These are phyloP conservation scores for Caerostris darwini DNA, from an alignment of 1,140 invertebrate genomes.

Conservation along the genomic window DNA sequence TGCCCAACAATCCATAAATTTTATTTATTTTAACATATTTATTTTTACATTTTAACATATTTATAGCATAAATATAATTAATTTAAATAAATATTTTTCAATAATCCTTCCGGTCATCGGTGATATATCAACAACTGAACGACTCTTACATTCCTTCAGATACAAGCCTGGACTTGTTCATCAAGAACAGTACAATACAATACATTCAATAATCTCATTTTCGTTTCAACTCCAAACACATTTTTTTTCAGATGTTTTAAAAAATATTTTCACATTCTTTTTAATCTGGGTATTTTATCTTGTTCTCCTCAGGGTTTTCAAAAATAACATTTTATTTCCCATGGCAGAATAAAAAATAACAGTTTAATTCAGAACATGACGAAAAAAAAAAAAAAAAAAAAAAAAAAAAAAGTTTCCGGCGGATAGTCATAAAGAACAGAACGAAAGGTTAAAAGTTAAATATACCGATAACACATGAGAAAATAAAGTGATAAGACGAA, in stretches of 20 bases:
- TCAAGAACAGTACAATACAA: no score
- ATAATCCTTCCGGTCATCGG: no score
- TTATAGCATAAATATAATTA: no score
- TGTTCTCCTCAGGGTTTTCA: neutral
- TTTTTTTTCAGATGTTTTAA: neutral
- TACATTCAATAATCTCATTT: no score
- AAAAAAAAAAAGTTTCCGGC: neutral
- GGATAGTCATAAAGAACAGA: neutral
- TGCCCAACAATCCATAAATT: no score
- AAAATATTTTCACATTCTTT: neutral
- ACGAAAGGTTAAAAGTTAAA: neutral
- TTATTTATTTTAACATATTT: no score
- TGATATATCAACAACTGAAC: no score
- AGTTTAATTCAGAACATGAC: neutral
- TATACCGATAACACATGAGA: neutral
- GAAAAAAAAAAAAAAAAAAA: neutral
- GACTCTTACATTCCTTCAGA: no score
- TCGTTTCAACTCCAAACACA: neutral
- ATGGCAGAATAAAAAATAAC: neutral
- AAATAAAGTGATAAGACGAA: neutral
- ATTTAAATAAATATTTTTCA: no score
- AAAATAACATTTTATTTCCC: neutral
- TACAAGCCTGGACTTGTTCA: no score
- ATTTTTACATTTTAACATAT: no score
- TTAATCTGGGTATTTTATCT: neutral